These are phyloP conservation scores for Girardia tigrina DNA, from an alignment of 2,888 invertebrate genomes.

Conservation along the genomic window DNA sequence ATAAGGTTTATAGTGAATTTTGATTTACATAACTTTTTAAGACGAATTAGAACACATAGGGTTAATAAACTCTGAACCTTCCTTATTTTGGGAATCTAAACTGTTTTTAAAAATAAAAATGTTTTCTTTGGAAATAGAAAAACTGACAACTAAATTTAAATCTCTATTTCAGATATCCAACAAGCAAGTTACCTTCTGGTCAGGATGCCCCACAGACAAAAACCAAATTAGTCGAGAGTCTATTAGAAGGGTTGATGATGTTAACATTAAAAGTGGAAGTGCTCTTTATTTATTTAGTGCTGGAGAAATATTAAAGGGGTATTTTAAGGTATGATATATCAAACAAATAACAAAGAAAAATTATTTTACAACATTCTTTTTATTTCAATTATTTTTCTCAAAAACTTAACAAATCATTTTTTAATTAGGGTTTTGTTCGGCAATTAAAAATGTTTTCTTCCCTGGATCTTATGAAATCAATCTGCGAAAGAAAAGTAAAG, in stretches of 20 bases:
- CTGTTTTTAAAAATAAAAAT: too few species aligned
- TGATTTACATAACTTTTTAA: too few species aligned
- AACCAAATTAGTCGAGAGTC: background rate
- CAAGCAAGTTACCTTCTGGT: background rate
- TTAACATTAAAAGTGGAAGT: slow-evolving; percentile 7
- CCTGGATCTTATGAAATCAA: background rate
- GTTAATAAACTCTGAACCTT: too few species aligned
- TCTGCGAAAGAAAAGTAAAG: background rate
- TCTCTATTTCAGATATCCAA: background rate
- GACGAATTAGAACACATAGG: too few species aligned
- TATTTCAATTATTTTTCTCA: background rate
- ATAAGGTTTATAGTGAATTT: too few species aligned
- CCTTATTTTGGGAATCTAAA: too few species aligned
- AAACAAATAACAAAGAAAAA: background rate
- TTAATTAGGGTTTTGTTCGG: background rate
- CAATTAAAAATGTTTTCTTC: background rate
- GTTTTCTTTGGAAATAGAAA: too few species aligned
- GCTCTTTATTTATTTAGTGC: background rate
- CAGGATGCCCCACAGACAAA: background rate
- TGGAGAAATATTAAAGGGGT: slow-evolving; percentile 1
- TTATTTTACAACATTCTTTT: background rate
- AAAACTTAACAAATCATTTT: background rate
- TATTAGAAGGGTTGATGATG: background rate
- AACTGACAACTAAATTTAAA: too few species aligned
- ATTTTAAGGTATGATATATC: background rate